These are phyloP conservation scores for Nycticorax nycticorax DNA, from an alignment of 2,113 vertebrate genomes.

Conservation along the genomic window DNA sequence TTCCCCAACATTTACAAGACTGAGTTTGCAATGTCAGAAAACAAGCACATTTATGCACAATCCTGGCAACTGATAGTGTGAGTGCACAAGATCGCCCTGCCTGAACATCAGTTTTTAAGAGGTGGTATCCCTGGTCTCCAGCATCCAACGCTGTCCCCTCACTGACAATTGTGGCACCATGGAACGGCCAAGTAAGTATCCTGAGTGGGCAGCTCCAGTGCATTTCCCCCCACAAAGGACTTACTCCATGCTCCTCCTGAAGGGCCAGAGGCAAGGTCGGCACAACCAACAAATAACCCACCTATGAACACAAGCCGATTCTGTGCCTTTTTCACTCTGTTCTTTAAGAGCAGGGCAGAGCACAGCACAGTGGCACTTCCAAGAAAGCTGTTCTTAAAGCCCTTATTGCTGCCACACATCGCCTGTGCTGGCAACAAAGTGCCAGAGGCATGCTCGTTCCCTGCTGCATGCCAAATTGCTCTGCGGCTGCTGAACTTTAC, in stretches of 20 bases:
- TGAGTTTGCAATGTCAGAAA: conserved; percentile 46
- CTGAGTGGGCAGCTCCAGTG: conserved; percentile 40
- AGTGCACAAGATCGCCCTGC: conserved; percentile 18
- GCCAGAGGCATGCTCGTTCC: not conserved
- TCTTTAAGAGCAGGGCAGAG: not conserved
- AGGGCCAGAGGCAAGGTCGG: conserved; percentile 60
- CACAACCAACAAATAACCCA: not conserved
- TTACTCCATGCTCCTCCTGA: conserved; percentile 26
- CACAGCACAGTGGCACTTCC: not conserved
- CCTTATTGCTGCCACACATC: not conserved
- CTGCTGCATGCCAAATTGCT: not conserved
- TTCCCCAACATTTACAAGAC: conserved; percentile 58
- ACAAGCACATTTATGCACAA: conserved; percentile 10
- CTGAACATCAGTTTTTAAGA: not conserved
- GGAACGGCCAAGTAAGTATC: not conserved
- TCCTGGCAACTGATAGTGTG: conserved; percentile 7
- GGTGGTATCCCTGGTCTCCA: conserved; percentile 8
- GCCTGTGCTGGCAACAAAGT: not conserved
- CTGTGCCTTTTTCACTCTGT: not conserved
- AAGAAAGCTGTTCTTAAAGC: not conserved
- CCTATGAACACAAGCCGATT: not conserved
- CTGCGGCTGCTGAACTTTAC: not conserved
- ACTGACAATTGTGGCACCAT: not conserved
- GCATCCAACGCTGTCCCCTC: not conserved
- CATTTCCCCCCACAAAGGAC: not conserved